A percentile compares a stretch with the other conserved stretches of the same genome.
Conservation (phyloP, 2,888 invertebrate genomes). For the Cinara cedri region DNA sequence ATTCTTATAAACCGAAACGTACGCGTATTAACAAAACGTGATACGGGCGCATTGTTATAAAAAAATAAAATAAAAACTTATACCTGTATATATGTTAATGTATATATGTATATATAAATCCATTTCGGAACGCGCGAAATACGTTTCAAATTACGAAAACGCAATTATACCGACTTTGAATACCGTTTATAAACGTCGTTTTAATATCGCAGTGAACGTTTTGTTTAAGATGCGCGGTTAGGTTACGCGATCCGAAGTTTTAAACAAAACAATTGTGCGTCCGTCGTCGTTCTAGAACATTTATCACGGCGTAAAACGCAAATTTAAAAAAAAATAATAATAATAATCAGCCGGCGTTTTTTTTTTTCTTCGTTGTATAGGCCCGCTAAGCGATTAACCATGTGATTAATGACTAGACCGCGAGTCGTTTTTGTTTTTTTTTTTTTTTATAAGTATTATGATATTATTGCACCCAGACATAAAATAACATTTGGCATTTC, state of each 20-base stretch:
- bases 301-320: not conserved
- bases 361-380: not conserved
- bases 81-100: no score
- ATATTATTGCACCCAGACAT: no score
- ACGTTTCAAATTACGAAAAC: slow-evolving; percentile 21
- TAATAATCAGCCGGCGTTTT: not conserved
- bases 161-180: not conserved
- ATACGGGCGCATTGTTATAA: slow-evolving; percentile 28
- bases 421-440: not conserved
- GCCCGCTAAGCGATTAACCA: not conserved
- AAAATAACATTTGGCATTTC: slow-evolving; percentile 44
- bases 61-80: not conserved
- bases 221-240: not conserved
- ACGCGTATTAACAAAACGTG: slow-evolving; percentile 15
- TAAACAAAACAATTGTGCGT: not conserved
- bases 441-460: no score
- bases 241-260: not conserved
- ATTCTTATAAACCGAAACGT: slow-evolving; percentile 2
- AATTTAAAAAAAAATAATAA: slow-evolving; percentile 15
- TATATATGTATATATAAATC: no score
- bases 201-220: not conserved
- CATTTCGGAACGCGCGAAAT: not conserved
- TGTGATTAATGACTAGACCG: not conserved
- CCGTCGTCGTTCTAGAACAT: not conserved
- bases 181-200: no score